phyloP scores from a whole-genome alignment of 2,113 vertebrate species.

The Motacilla tschutschensis region DNA sequence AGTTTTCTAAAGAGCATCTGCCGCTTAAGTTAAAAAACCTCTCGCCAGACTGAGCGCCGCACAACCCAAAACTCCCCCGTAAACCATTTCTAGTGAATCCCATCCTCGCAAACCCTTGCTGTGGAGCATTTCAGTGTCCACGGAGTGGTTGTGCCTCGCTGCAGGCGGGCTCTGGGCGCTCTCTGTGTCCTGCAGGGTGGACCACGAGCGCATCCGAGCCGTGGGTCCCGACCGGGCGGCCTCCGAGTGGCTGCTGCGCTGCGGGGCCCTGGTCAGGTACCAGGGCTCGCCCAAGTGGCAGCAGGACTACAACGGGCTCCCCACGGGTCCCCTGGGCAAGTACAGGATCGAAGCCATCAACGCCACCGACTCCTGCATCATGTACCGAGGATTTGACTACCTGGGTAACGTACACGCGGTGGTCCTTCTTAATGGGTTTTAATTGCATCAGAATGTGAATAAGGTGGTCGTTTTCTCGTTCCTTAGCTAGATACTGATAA shows the following conservation, averaged over 20 bases:
- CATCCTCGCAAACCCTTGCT: not conserved
- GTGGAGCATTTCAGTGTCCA: fast-evolving
- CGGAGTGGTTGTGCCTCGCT: fast-evolving
- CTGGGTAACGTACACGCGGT: constrained; percentile 74
- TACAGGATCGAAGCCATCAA: constrained; percentile 91
- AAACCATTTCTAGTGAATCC: not conserved
- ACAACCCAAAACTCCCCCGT: fast-evolving
- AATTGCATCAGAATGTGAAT: fast-evolving
- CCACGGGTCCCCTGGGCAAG: constrained; percentile 80
- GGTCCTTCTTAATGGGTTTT: fast-evolving
- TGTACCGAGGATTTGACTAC: constrained; percentile 90
- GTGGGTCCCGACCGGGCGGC: constrained; percentile 90
- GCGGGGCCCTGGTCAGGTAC: constrained; percentile 87
- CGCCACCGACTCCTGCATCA: constrained; percentile 94
- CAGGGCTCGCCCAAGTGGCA: constrained; percentile 88
- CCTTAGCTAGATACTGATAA: not conserved
- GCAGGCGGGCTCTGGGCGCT: not conserved
- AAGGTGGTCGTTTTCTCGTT: fast-evolving
- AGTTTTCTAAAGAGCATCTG: not conserved
- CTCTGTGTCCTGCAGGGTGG: constrained; percentile 78
- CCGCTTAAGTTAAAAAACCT: not conserved
- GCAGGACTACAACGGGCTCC: constrained; percentile 90
- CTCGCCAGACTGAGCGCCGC: not conserved
- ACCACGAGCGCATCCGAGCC: constrained; percentile 85
- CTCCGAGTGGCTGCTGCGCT: constrained; percentile 93